phyloP scores from a whole-genome alignment of 2,113 vertebrate genomes.

The Fulmarus glacialis region DNA sequence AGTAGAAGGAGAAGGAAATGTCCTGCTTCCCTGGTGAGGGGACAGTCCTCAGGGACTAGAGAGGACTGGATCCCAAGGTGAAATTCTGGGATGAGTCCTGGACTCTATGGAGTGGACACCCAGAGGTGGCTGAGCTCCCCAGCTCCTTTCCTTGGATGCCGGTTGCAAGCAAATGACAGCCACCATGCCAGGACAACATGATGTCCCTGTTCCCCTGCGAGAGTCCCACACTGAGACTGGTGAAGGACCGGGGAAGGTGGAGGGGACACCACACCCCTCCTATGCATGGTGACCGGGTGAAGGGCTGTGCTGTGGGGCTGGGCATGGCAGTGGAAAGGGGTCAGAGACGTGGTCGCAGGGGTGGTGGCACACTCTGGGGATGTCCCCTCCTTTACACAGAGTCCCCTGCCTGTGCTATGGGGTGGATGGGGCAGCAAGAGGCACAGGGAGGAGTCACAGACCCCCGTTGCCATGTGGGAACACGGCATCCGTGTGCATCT shows the following conservation, averaged over 20 bases:
- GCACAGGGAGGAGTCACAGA: not conserved
- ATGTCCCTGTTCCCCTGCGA: not conserved
- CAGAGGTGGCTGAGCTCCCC: not conserved
- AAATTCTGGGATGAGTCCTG: not conserved
- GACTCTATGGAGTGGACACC: not conserved
- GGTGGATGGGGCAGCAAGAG: not conserved
- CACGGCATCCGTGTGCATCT: fast-evolving
- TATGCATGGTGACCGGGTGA: fast-evolving
- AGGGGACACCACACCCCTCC: not conserved
- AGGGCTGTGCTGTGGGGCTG: not conserved
- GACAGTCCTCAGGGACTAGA: not conserved
- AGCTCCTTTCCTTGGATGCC: not conserved
- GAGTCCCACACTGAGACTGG: not conserved
- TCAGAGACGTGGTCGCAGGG: not conserved
- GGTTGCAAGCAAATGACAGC: not conserved
- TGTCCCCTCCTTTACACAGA: not conserved
- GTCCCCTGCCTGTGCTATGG: not conserved
- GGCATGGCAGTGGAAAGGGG: not conserved
- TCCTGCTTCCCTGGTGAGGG: not conserved
- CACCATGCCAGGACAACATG: not conserved
- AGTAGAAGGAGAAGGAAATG: not conserved
- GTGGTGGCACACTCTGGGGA: not conserved
- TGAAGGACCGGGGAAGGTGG: not conserved
- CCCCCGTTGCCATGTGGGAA: not conserved
- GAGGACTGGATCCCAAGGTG: not conserved